Conservation (phyloP, 2,888 invertebrate genomes). For the Dermolepida albohirtum region DNA sequence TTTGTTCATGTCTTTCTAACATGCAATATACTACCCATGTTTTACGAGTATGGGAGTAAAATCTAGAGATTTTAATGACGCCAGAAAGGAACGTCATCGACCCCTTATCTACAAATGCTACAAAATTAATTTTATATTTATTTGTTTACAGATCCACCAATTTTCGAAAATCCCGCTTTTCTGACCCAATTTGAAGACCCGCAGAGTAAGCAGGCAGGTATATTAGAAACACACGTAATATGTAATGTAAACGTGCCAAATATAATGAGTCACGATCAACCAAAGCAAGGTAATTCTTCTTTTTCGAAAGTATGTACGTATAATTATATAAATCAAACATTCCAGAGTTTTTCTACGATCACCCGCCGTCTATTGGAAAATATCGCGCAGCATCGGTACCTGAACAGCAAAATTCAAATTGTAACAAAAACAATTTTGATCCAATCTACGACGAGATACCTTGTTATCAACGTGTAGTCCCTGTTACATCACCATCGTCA, state of each 20-base stretch:
- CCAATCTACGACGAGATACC: conserved; percentile 79
- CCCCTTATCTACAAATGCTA: not conserved
- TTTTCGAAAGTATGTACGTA: not conserved
- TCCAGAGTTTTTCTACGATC: conserved; percentile 71
- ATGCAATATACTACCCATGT: too few species aligned
- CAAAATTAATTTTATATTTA: not conserved
- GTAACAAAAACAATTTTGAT: conserved; percentile 64
- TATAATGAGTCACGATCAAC: not conserved
- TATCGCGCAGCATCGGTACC: conserved; percentile 59
- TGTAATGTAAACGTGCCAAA: conserved; percentile 52
- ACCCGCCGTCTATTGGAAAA: conserved; percentile 63
- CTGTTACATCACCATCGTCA: conserved; percentile 6
- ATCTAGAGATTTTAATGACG: too few species aligned
- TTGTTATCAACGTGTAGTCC: conserved; percentile 44
- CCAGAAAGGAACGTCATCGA: not conserved
- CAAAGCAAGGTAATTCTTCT: conserved; percentile 30
- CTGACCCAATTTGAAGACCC: conserved; percentile 46
- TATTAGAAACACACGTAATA: conserved; percentile 51
- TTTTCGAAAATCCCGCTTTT: conserved; percentile 65
- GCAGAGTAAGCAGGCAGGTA: conserved; percentile 23
- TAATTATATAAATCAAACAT: conserved; percentile 24
- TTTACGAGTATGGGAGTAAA: too few species aligned
- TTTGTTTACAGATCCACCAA: conserved; percentile 68
- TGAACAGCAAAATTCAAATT: conserved; percentile 58
- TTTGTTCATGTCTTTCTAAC: too few species aligned